Evolutionary conservation across 1,140 invertebrate genomes (phyloP), one percentile per base, ranked within the genome.

Genomic region (Pectinophora gossypiella): DNA sequence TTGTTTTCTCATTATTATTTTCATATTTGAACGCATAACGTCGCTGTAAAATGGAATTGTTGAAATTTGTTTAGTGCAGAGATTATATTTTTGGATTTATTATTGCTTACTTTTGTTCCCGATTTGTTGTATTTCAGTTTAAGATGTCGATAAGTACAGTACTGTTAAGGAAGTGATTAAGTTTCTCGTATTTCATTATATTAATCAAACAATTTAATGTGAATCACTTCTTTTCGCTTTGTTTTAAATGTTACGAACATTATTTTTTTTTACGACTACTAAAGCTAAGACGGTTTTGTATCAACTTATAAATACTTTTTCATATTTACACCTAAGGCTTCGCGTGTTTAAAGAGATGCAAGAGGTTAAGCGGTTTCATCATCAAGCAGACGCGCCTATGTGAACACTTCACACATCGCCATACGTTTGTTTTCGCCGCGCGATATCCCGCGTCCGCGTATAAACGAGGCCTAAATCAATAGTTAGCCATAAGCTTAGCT

Each of bases 31-130:
- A 36, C 19, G 38, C 13, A 48, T 22, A n/a, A n/a, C n/a, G 54
- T 58, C 51, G 64, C 54, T 70, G 74, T 58, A 59, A 70, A 57
- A 62, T 75, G 70, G 72, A 77, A 79, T 83, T 83, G 79, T 81
- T 85, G 48, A 71, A 78, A 72, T 66, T 67, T 72, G 49, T 69
- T 56, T 74, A 72, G 72, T 45, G 63, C 71, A 81, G 71, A 84
- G 72, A 75, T 79, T 76, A 82, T 85, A 85, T 85, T 85, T 85
- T 85, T 85, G 66, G 81, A 85, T 80, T 78, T 73, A 76, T 71
- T 80, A 78, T 76, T 75, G 64, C 64, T 79, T 77, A 68, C 72
- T 62, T 54, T 75, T 71, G 66, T 79, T 72, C 58, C 58, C 61
- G 53, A 50, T 65, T 77, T 81, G 76, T 83, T 79, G 73, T 83